These are phyloP conservation scores for Dissostichus mawsoni DNA, from an alignment of 2,113 vertebrate genomes.

Conservation along the genomic window DNA sequence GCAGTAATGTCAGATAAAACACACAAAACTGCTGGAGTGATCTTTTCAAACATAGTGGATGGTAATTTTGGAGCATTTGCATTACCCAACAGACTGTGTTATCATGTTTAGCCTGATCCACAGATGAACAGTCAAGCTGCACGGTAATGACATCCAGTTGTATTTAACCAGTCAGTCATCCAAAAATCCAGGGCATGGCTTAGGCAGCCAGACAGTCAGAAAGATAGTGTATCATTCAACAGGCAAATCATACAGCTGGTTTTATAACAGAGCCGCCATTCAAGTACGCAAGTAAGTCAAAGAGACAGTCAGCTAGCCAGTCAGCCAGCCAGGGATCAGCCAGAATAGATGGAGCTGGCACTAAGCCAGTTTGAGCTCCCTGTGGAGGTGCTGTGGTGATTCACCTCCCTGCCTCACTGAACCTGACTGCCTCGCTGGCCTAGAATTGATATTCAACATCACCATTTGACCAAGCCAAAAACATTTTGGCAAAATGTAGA, in stretches of 20 bases:
- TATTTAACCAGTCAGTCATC: slow-evolving; percentile 41
- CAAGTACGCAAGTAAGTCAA: slow-evolving; percentile 43
- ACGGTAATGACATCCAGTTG: slow-evolving; percentile 35
- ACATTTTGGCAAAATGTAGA: slow-evolving; percentile 57
- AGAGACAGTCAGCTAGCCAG: slow-evolving; percentile 43
- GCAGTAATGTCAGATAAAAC: slow-evolving; percentile 12
- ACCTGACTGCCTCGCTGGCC: slow-evolving; percentile 51
- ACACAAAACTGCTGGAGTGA: slow-evolving; percentile 1
- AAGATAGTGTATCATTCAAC: slow-evolving; percentile 39
- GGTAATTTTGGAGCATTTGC: slow-evolving; percentile 4
- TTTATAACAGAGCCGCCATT: slow-evolving; percentile 38
- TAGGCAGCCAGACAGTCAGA: slow-evolving; percentile 22
- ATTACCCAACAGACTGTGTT: slow-evolving; percentile 14
- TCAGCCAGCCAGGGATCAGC: slow-evolving; percentile 48
- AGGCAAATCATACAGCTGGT: slow-evolving; percentile 38
- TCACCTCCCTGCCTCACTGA: slow-evolving; percentile 57
- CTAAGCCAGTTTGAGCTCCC: slow-evolving; percentile 57
- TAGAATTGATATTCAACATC: slow-evolving; percentile 61
- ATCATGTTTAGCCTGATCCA: slow-evolving; percentile 24
- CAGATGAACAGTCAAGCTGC: slow-evolving; percentile 38
- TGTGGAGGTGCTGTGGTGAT: slow-evolving; percentile 57
- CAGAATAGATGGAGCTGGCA: slow-evolving; percentile 59
- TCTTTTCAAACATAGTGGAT: slow-evolving; percentile 10
- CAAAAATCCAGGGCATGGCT: slow-evolving; percentile 14
- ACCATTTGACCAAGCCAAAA: slow-evolving; percentile 59